A percentile compares a stretch with the other conserved stretches of the same genome.
phyloP scores from a whole-genome alignment of 1,140 invertebrate species.

The Ephestia elutella region DNA sequence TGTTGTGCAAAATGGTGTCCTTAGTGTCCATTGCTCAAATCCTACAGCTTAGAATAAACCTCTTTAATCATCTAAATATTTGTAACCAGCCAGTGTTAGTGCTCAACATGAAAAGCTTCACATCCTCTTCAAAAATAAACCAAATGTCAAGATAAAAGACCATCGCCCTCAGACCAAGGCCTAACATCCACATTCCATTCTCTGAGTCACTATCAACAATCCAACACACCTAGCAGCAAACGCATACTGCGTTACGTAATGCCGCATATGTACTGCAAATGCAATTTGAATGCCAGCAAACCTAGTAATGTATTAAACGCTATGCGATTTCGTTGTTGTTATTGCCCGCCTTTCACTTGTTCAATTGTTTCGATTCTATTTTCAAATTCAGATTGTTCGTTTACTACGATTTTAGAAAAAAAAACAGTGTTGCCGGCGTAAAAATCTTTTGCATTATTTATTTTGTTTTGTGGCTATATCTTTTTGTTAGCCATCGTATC shows the following conservation, averaged over 20 bases:
- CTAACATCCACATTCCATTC: slow-evolving; percentile 4
- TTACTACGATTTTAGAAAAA: not conserved
- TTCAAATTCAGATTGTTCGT: not conserved
- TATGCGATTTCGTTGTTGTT: slow-evolving; percentile 3
- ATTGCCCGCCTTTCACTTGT: slow-evolving; percentile 7
- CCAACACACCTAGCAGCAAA: slow-evolving; percentile 5
- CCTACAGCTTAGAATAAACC: not conserved
- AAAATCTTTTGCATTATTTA: not conserved
- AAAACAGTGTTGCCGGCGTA: not conserved
- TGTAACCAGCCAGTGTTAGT: not conserved
- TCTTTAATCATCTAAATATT: not conserved
- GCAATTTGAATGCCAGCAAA: not conserved
- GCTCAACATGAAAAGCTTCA: not conserved
- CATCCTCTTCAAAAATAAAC: not conserved
- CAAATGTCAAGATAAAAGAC: not conserved
- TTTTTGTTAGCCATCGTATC: too few relatives aligned
- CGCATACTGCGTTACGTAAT: slow-evolving; percentile 4
- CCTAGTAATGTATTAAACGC: slow-evolving; percentile 7
- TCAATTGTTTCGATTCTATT: slow-evolving; percentile 1
- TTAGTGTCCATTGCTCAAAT: not conserved
- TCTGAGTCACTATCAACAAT: slow-evolving; percentile 1
- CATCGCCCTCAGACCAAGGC: not conserved
- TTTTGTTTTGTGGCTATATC: not conserved
- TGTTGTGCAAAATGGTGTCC: too few relatives aligned
- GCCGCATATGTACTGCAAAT: slow-evolving; percentile 2